A percentile compares a stretch with the other conserved stretches of the same genome.
Evolutionary conservation across 2,797 vertebrate species (phyloP).

Genomic region (Enteromius trimaculatus): DNA sequence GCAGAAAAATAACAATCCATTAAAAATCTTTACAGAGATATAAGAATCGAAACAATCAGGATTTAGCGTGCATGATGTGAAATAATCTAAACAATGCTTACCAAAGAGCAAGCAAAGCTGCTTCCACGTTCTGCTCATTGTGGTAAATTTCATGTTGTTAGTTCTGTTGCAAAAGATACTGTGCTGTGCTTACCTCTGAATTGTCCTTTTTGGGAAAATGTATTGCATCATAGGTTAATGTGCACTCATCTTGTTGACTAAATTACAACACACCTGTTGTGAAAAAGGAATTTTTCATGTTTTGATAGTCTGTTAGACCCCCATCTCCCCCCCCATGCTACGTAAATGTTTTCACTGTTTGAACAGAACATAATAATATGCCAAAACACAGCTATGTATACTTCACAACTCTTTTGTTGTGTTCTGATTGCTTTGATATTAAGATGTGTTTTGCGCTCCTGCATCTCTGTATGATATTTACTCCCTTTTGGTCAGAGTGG

Average conservation of each 20-base stretch:
- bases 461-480: background rate
- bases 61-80: background rate
- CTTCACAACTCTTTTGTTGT: background rate
- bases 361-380: background rate
- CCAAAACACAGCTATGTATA: background rate
- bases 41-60: background rate
- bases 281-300: background rate
- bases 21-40: background rate
- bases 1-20: constrained; percentile 1
- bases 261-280: constrained; percentile 34
- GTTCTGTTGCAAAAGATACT: background rate
- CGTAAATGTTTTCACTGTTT: background rate
- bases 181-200: background rate
- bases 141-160: constrained; percentile 37
- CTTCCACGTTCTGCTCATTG: background rate
- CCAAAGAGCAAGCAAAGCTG: constrained; percentile 65
- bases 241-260: constrained; percentile 1
- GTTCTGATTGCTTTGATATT: background rate
- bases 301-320: background rate
- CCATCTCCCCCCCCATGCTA: background rate
- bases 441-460: background rate
- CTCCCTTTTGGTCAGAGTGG: background rate
- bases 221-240: constrained; percentile 49
- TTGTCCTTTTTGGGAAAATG: background rate
- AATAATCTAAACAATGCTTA: constrained; percentile 44